A percentile compares a stretch with the other conserved stretches of the same genome.
phyloP scores from a whole-genome alignment of 2,888 invertebrate species.

The Tubulanus polymorphus region DNA sequence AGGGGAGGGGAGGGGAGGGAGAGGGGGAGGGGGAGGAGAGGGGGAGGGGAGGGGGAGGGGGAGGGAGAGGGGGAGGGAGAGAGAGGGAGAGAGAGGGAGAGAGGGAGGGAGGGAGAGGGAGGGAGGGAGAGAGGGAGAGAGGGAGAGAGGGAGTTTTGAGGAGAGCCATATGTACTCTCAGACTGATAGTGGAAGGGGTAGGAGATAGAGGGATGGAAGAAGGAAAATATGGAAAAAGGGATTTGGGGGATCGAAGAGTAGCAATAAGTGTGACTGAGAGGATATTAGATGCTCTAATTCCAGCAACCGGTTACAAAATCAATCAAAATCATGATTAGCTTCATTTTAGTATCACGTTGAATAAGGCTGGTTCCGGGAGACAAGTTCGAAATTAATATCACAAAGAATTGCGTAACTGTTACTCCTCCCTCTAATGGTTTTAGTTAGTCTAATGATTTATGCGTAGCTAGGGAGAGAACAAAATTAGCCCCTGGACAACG shows the following conservation, averaged over 20 bases:
- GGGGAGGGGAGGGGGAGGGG: neutral
- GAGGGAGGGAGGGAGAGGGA: neutral
- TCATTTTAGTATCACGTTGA: too few species aligned
- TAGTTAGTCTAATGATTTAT: too few species aligned
- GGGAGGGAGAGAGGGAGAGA: constrained; percentile 4
- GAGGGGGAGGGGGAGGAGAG: neutral
- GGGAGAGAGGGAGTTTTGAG: constrained; percentile 5
- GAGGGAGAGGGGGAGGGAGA: neutral
- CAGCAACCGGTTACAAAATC: too few species aligned
- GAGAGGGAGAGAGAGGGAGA: neutral
- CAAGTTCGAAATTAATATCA: too few species aligned
- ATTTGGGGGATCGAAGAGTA: neutral
- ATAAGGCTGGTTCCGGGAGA: too few species aligned
- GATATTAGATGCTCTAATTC: neutral
- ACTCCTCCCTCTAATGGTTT: too few species aligned
- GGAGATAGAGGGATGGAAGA: neutral
- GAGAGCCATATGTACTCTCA: too few species aligned
- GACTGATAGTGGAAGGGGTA: constrained; percentile 1
- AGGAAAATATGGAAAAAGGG: neutral
- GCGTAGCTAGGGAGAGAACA: too few species aligned
- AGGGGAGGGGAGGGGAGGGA: neutral
- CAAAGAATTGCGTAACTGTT: too few species aligned
- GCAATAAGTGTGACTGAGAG: neutral
- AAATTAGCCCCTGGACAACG: too few species aligned
- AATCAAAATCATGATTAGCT: too few species aligned